Conservation (phyloP, 2,888 invertebrate species). For the Tupiocoris notatus region DNA sequence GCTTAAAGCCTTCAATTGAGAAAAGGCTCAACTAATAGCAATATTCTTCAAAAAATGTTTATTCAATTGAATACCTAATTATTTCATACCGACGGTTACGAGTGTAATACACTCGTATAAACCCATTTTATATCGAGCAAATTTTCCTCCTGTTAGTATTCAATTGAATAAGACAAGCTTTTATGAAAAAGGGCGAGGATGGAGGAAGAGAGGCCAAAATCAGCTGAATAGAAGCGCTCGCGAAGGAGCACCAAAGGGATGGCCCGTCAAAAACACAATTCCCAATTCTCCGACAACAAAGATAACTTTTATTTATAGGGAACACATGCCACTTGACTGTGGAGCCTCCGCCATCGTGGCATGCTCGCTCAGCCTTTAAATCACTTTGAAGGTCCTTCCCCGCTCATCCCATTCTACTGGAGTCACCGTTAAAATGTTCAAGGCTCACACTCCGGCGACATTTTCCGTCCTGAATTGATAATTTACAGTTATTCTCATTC, state of each 20-base stretch:
- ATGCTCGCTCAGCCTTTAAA: not conserved
- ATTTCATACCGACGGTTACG: no score
- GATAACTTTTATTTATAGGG: conserved; percentile 36
- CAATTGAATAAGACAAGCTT: no score
- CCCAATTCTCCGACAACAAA: conserved; percentile 31
- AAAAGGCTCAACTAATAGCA: no score
- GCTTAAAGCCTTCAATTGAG: no score
- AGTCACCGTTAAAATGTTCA: not conserved
- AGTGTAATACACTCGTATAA: no score
- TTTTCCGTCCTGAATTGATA: conserved; percentile 6
- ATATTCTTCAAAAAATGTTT: no score
- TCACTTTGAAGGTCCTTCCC: conserved; percentile 12
- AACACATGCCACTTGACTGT: conserved; percentile 32
- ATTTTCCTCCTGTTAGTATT: no score
- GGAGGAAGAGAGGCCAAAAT: no score
- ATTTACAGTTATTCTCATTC: conserved; percentile 16
- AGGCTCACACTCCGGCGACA: not conserved
- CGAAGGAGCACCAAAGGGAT: conserved; percentile 3
- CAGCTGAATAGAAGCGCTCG: not conserved
- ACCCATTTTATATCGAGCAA: no score
- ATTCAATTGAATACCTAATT: no score
- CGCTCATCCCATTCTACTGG: not conserved
- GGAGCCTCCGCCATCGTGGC: not conserved
- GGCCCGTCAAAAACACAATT: conserved; percentile 36
- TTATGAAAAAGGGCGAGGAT: no score